Base-by-base conservation (phyloP, 1,140 invertebrate species). In the Pogonognathellus flavescens region DNA sequence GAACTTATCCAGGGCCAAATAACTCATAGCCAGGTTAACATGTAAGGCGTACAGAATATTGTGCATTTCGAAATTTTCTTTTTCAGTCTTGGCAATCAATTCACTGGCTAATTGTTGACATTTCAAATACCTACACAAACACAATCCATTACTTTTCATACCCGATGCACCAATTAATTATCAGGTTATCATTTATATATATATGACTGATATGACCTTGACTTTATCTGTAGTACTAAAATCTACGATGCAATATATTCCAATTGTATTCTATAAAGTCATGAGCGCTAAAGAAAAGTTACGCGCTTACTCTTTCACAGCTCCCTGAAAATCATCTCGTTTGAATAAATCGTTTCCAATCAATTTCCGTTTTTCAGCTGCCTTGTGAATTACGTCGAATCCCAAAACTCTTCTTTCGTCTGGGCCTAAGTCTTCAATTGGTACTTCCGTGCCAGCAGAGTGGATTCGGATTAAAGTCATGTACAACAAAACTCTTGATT, bases 261-360 rank as follows among this genome's bases (percentile, higher is more conserved):
- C n/a, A n/a, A n/a, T n/a, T n/a, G n/a, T n/a, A n/a, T n/a, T n/a
- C n/a, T n/a, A n/a, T n/a, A n/a, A n/a, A n/a, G n/a, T n/a, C n/a
- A n/a, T n/a, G n/a, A n/a, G n/a, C n/a, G n/a, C n/a, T n/a, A n/a
- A n/a, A n/a, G n/a, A 41, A 41, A 41, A 50, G 16, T 72, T 0
- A 22, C 16, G 10, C 14, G 11, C 13, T 76, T 76, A 76, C 70
- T 76, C 70, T 50, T n/a, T 76, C 0, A 76, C n/a, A n/a, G 70
- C 70, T 0, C 18, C 31, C 0, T 50, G 22, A 18, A 2, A 1
- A 7, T 76, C 31, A 3, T 14, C 14, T 16, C 7, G 8, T 0
- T 6, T n/a, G 2, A 76, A n/a, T 0, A 50, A 49, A 18, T 76
- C 70, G 14, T 76, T 76, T 11, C 70, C 70, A 8, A 76, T 76